Percentiles rank a stretch among this genome's conserved stretches.
phyloP scores from a whole-genome alignment of 2,113 vertebrate species.

The Phaethon lepturus region DNA sequence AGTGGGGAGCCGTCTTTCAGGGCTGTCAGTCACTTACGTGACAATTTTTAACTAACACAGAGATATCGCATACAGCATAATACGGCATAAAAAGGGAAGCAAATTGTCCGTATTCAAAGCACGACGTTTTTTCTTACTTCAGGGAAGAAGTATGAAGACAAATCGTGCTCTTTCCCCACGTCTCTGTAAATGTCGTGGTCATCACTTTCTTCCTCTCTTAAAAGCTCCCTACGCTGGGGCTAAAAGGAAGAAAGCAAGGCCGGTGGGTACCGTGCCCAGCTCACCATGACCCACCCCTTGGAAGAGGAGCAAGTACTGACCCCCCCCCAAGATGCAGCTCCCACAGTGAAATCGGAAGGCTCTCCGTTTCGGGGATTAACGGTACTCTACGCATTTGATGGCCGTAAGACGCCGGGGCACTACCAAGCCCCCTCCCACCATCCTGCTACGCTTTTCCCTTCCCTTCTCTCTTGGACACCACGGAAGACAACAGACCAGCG shows the following conservation, averaged over 20 bases:
- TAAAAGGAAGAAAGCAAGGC: neutral
- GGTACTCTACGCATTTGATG: neutral
- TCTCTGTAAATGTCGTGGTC: neutral
- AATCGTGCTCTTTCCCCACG: accelerated
- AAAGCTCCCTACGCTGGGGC: neutral
- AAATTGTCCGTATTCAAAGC: neutral
- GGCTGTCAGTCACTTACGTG: slow-evolving; percentile 17
- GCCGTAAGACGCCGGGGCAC: neutral
- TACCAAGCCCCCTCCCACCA: accelerated
- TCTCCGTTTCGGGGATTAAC: accelerated
- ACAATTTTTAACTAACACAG: neutral
- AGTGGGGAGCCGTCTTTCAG: neutral
- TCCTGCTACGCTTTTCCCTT: neutral
- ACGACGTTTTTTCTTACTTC: neutral
- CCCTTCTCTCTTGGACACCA: neutral
- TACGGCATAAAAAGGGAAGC: neutral
- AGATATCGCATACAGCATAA: neutral
- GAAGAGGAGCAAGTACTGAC: neutral
- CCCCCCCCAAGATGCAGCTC: neutral
- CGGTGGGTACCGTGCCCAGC: accelerated
- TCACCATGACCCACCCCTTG: neutral
- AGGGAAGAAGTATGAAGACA: neutral
- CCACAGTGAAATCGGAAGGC: neutral
- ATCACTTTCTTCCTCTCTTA: neutral
- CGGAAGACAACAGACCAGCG: neutral